Percentiles rank a stretch among this genome's conserved stretches.
These are phyloP conservation scores for Caenorhabditis macrosperma DNA, from an alignment of 2,888 invertebrate species.

Conservation along the genomic window DNA sequence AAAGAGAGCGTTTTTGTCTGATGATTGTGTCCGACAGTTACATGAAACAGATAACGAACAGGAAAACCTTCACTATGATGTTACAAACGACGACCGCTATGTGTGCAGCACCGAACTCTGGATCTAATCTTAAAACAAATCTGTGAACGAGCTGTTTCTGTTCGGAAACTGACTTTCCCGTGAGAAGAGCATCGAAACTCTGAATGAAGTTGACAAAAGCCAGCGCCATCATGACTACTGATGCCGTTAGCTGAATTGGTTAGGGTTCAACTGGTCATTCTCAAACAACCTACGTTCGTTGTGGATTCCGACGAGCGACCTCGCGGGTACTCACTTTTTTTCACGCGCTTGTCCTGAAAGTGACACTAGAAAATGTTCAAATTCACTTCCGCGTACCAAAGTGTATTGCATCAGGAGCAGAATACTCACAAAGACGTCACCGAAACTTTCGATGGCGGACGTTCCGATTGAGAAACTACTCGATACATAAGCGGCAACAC, in stretches of 20 bases:
- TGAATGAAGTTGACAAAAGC: constrained; percentile 48
- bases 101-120: constrained; percentile 37
- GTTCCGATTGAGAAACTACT: constrained; percentile 63
- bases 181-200: constrained; percentile 49
- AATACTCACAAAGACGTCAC: constrained; percentile 64
- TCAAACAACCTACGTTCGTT: constrained; percentile 41
- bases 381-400: constrained; percentile 9
- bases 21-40: too few relatives aligned
- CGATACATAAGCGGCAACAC: constrained; percentile 36
- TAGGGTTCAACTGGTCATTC: background rate
- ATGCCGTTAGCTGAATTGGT: constrained; percentile 41
- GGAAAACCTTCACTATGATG: constrained; percentile 51
- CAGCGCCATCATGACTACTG: constrained; percentile 57
- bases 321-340: constrained; percentile 50
- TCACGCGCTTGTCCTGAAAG: constrained; percentile 43
- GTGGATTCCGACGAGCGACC: constrained; percentile 55
- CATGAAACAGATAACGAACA: constrained; percentile 57
- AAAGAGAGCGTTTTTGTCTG: too few relatives aligned
- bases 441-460: constrained; percentile 64
- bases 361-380: background rate
- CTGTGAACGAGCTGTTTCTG: too few relatives aligned
- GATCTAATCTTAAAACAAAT: constrained; percentile 53
- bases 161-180: constrained; percentile 29
- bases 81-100: constrained; percentile 50
- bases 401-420: constrained; percentile 40